Conservation (phyloP, 2,113 vertebrate genomes). For the Serilophus lunatus region DNA sequence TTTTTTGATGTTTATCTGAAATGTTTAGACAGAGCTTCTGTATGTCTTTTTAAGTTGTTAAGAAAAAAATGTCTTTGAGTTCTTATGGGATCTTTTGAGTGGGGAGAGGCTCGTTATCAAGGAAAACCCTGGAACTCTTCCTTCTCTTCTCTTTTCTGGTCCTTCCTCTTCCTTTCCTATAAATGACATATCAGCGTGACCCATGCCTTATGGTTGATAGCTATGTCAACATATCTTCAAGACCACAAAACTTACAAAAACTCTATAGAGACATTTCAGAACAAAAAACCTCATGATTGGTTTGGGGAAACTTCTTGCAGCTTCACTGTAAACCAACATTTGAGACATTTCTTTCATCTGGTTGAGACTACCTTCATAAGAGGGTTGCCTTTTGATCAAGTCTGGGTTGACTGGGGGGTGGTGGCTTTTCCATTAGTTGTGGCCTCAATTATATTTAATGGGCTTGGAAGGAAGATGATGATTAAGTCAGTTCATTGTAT, state of each 20-base stretch:
- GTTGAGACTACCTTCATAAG: background rate
- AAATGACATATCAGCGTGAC: background rate
- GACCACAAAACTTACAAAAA: background rate
- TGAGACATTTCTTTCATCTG: background rate
- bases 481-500: background rate
- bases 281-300: fast-evolving
- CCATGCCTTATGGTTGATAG: background rate
- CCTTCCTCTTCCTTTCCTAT: background rate
- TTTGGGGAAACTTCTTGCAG: background rate
- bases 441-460: background rate
- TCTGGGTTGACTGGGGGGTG: background rate
- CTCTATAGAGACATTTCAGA: background rate
- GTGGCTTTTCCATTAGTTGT: background rate
- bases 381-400: background rate
- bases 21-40: background rate
- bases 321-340: background rate
- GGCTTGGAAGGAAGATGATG: background rate
- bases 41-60: background rate
- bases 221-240: background rate
- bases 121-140: background rate
- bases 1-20: background rate
- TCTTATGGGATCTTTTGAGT: background rate
- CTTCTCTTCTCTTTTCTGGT: background rate
- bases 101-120: background rate
- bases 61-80: background rate